These are phyloP conservation scores for Athalia rosae DNA, from an alignment of 2,888 invertebrate species.

Conservation along the genomic window DNA sequence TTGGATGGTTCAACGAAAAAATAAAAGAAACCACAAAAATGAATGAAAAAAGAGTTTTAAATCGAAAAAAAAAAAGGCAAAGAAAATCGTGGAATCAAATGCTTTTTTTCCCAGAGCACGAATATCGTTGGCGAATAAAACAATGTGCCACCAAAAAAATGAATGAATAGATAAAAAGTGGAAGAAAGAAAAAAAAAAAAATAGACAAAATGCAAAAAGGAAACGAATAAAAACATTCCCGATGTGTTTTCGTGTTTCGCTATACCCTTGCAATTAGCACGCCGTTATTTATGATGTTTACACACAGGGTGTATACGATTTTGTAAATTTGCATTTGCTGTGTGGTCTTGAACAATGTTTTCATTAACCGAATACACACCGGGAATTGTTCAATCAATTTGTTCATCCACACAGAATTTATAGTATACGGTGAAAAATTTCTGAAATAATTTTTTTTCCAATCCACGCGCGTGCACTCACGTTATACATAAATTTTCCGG, in stretches of 20 bases:
- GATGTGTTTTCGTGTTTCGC: too few relatives aligned
- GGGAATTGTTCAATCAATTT: background rate
- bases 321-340: slow-evolving; percentile 56
- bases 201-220: too few relatives aligned
- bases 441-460: too few relatives aligned
- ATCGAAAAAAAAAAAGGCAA: background rate
- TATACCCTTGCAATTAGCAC: too few relatives aligned
- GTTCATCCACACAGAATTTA: background rate
- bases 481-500: too few relatives aligned
- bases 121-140: background rate
- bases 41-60: background rate
- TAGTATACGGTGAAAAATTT: background rate
- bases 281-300: too few relatives aligned
- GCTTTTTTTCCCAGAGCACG: background rate
- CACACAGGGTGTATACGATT: slow-evolving; percentile 50
- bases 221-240: too few relatives aligned
- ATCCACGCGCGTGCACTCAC: too few relatives aligned
- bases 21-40: too few relatives aligned
- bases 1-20: background rate
- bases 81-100: background rate
- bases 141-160: too few relatives aligned
- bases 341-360: slow-evolving; percentile 64
- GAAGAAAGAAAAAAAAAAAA: too few relatives aligned
- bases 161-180: too few relatives aligned
- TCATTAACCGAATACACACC: slow-evolving; percentile 69